These are phyloP conservation scores for Antennarius striatus DNA, from an alignment of 2,113 vertebrate species.

Conservation along the genomic window DNA sequence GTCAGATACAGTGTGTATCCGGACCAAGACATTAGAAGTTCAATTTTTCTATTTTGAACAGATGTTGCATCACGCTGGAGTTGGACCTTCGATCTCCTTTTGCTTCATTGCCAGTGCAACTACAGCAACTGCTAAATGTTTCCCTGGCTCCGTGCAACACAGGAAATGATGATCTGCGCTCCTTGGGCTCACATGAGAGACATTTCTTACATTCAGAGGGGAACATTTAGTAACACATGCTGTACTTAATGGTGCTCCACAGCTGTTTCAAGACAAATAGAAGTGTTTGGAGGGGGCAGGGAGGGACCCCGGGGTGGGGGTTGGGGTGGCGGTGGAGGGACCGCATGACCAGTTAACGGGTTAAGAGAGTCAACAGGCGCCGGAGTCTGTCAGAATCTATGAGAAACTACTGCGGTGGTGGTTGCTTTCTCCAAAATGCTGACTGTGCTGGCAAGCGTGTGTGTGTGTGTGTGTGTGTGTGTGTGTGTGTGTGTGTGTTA, in stretches of 20 bases:
- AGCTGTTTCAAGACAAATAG: constrained; percentile 72
- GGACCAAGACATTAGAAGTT: constrained; percentile 41
- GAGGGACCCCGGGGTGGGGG: constrained; percentile 29
- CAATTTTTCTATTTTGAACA: constrained; percentile 36
- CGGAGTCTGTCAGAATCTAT: constrained; percentile 40
- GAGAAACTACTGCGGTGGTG: constrained; percentile 52
- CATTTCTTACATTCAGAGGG: constrained; percentile 62
- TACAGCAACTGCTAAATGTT: constrained; percentile 72
- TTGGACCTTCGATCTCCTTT: constrained; percentile 22
- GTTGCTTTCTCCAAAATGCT: constrained; percentile 36
- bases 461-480: constrained; percentile 7
- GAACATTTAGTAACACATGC: constrained; percentile 70
- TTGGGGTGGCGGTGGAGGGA: constrained; percentile 14
- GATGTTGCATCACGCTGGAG: constrained; percentile 59
- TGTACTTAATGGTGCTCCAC: constrained; percentile 51
- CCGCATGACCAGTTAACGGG: constrained; percentile 48
- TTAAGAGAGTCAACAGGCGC: constrained; percentile 56
- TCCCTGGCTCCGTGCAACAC: constrained; percentile 56
- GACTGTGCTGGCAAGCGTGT: constrained; percentile 39
- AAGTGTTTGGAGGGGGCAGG: constrained; percentile 44
- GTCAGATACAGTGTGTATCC: constrained; percentile 10
- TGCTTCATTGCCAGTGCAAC: constrained; percentile 51
- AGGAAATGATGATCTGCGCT: constrained; percentile 66
- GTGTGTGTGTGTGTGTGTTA: constrained; percentile 52
- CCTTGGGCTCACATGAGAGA: constrained; percentile 66